Percentiles rank a stretch among this genome's conserved stretches.
phyloP scores from a whole-genome alignment of 92 coral and sea anemone genomes.

The Pocillopora meandrina region DNA sequence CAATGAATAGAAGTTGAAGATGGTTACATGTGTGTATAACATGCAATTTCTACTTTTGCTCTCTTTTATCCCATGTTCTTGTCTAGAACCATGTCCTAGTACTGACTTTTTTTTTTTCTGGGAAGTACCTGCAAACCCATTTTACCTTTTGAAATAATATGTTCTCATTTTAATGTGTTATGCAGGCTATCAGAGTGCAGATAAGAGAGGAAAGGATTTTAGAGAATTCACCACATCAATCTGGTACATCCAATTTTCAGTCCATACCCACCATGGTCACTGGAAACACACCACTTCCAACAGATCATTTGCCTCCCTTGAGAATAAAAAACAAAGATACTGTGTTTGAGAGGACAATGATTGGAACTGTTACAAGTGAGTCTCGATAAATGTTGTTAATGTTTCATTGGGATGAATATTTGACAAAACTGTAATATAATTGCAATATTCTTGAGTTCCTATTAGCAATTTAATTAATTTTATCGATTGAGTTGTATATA shows the following conservation, averaged over 20 bases:
- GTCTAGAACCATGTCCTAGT: no score
- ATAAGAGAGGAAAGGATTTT: constrained; percentile 85
- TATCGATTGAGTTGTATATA: no score
- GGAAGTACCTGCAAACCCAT: neutral
- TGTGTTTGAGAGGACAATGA: constrained; percentile 66
- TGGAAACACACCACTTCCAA: constrained; percentile 67
- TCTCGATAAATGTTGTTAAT: neutral
- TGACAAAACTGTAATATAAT: no score
- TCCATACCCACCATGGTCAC: constrained; percentile 67
- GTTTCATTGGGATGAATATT: neutral
- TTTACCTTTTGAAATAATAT: neutral
- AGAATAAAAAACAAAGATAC: constrained; percentile 70
- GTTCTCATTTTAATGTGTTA: neutral
- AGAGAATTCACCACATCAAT: constrained; percentile 87
- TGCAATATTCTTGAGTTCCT: no score
- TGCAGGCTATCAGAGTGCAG: constrained; percentile 84
- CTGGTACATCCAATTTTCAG: constrained; percentile 63
- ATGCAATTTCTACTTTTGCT: no score
- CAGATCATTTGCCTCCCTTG: constrained; percentile 68
- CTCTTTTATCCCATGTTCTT: no score
- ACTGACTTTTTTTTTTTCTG: no score
- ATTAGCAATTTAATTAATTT: no score
- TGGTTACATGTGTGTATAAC: no score
- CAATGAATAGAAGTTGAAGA: no score
- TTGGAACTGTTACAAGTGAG: constrained; percentile 81